Evolutionary conservation across 2,113 vertebrate species (phyloP).

Genomic region (Apteryx mantelli): DNA sequence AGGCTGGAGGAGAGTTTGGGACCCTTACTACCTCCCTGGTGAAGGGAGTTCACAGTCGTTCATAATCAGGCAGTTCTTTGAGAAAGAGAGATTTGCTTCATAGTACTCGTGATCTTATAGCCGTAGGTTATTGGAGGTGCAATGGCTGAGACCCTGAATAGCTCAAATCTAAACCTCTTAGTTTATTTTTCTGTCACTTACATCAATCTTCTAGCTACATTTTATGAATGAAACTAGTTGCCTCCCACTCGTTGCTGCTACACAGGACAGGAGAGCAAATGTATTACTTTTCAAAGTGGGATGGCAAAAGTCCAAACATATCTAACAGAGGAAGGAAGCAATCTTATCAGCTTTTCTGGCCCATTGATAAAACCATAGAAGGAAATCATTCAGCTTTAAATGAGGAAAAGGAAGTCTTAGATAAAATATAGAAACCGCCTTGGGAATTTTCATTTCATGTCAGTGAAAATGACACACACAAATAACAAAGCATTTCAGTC

Average conservation of each 20-base stretch:
- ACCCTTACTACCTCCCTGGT: background rate
- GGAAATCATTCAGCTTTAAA: slow-evolving; percentile 79
- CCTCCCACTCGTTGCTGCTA: slow-evolving; percentile 32
- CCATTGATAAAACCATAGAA: slow-evolving; percentile 77
- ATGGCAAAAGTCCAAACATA: slow-evolving; percentile 74
- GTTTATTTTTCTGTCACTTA: background rate
- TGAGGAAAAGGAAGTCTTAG: slow-evolving; percentile 75
- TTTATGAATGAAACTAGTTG: slow-evolving; percentile 38
- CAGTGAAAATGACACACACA: slow-evolving; percentile 53
- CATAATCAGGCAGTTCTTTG: background rate
- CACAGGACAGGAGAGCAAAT: slow-evolving; percentile 61
- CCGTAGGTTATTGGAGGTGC: background rate
- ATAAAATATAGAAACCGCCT: slow-evolving; percentile 70
- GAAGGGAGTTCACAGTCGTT: background rate
- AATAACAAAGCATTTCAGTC: slow-evolving; percentile 49
- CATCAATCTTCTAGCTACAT: background rate
- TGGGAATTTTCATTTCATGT: slow-evolving; percentile 64
- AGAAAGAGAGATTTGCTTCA: background rate
- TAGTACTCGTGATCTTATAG: background rate
- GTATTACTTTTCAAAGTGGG: slow-evolving; percentile 66
- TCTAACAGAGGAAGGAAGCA: slow-evolving; percentile 77
- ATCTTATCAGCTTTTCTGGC: slow-evolving; percentile 75
- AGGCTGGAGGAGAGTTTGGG: background rate
- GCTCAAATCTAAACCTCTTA: background rate
- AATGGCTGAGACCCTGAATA: background rate